Base-by-base conservation (phyloP, 2,888 invertebrate genomes). In the Deilephila porcellus region DNA sequence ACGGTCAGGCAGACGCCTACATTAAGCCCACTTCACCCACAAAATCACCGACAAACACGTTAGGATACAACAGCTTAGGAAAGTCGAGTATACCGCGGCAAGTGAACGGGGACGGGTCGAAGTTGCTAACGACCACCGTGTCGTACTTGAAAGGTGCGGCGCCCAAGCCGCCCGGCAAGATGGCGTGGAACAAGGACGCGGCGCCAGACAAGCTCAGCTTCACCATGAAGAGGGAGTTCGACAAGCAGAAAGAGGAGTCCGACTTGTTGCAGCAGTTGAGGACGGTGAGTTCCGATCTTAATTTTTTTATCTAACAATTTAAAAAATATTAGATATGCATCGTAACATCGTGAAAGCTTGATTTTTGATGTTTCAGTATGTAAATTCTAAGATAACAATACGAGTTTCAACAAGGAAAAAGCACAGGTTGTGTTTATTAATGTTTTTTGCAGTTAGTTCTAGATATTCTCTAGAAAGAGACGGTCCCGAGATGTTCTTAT, bases 181-280 rank as follows among this genome's bases (percentile, higher is more conserved):
- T 97, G 82, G 96, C 96, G 81, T 97, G 97, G 97, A 97, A 96
- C 82, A 96, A 96, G 82, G 97, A 97, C 81, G 84, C 96, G 78
- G 92, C 96, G 60, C 92, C 95, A 0, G 97, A 97, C 79, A 97
- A 97, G 87, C 96, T 98, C 83, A 97, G 97, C 86, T 98, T 98
- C 89, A 98, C 98, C 0, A 98, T 98, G 97, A 96, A 98, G 84
- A 95, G 98, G 80, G 98, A 98, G 90, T 97, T 98, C 79, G 98
- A 98, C 88, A 97, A 98, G 83, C 98, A 98, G 84, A 97, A 97
- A 87, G 98, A 98, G 89, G 98, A 98, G 88, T 96, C 96, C 7
- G 98, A 98, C 86, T 93, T 98, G 81, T 96, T 98, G 85, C 97
- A 97, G 78, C 97, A 98, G 90, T 93, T 99, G 79, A 95, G 98